Percentiles rank a stretch among this genome's conserved stretches.
These are phyloP conservation scores for Schlechtendalia chinensis DNA, from an alignment of 1,140 invertebrate genomes.

Conservation along the genomic window DNA sequence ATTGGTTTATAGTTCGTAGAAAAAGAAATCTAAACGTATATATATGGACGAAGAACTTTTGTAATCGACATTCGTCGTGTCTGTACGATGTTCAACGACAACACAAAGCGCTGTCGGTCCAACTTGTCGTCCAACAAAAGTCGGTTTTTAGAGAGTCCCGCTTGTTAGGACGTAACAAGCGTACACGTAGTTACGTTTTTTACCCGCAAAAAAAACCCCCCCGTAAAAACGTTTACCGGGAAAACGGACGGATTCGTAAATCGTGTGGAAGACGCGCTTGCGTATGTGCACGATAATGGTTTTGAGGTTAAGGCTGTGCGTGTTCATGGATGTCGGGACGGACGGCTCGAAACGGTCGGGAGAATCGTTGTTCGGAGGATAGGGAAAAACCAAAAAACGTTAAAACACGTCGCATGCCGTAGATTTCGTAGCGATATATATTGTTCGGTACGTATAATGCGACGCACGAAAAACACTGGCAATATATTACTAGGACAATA, in stretches of 20 bases:
- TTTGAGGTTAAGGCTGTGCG: constrained; percentile 42
- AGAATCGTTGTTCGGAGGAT: neutral
- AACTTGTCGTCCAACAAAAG: no score
- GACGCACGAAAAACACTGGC: neutral
- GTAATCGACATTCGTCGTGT: no score
- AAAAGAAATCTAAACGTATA: no score
- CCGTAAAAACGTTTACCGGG: neutral
- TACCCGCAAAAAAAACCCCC: constrained; percentile 26
- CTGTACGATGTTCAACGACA: no score
- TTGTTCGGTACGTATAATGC: neutral
- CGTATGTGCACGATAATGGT: constrained; percentile 18
- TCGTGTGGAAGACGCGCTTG: neutral
- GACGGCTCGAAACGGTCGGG: neutral
- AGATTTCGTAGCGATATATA: neutral
- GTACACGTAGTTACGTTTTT: neutral
- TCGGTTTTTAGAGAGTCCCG: no score
- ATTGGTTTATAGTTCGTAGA: no score
- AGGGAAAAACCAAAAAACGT: neutral
- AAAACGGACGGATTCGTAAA: neutral
- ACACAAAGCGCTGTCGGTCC: no score
- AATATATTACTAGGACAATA: neutral
- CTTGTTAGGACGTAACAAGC: neutral
- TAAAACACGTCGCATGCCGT: neutral
- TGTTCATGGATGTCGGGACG: neutral
- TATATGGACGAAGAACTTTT: no score